Evolutionary conservation across 2,888 invertebrate genomes (phyloP), one percentile per base, ranked within the genome.

Genomic region (Hypomecis atomaria): DNA sequence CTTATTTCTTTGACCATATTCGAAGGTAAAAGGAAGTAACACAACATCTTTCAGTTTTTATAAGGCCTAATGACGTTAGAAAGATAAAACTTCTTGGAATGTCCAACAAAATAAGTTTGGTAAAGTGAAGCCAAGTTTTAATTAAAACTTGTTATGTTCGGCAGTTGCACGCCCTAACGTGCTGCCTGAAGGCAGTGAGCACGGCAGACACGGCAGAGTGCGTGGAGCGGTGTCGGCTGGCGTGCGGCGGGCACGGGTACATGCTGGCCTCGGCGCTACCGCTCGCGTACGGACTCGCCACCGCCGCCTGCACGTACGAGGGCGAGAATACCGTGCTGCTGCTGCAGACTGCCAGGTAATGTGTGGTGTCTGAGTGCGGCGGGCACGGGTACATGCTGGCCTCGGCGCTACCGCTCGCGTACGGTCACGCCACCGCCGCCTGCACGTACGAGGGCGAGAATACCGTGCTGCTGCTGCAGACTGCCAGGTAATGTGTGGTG

Each of bases 401-500:
- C 57, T 97, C 98, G 66, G 98, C 96, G 85, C 93, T 99, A 69
- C 98, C 98, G n/a, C 94, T 95, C 58, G 96, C 96, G 4, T 99
- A 98, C 84, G 96, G 96, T 1, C 93, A 96, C 76, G 95, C 96
- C 43, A 97, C 97, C 0, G 98, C 98, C 49, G 96, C 97, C 61
- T 97, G 97, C 85, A 99, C 98, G 0, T 99, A 99, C 83, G 99
- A 99, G 91, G 99, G 99, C 0, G 99, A 99, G 93, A 99, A 99
- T 86, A 98, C 98, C 0, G 99, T 99, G 13, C 94, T 99, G 85
- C 91, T 96, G 63, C 92, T 99, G 59, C 99, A 99, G 90, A 97
- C 98, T 0, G 98, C 98, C 2, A 94, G 96, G 93, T 94, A 23
- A 23, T 23, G 23, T 23, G n/a, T n/a, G n/a, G n/a, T n/a, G n/a